phyloP scores from a whole-genome alignment of 2,113 vertebrate species.

The Pitta sordida region DNA sequence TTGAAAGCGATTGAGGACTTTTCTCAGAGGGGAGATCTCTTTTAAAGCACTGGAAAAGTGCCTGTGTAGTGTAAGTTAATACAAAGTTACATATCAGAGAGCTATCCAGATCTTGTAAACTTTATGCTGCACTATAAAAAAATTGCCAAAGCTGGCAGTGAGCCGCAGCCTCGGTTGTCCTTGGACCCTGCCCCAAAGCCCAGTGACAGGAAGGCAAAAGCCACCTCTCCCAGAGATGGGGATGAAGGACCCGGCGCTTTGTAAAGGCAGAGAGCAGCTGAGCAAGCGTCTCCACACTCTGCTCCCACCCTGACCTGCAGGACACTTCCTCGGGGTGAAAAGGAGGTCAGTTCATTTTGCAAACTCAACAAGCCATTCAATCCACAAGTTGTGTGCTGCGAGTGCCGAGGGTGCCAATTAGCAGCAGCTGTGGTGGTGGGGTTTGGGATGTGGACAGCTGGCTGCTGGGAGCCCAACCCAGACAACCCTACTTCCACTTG shows the following conservation, averaged over 20 bases:
- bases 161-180: not conserved
- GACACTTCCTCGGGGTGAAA: not conserved
- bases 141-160: not conserved
- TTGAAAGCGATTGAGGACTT: not conserved
- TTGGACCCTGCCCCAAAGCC: not conserved
- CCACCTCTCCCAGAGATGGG: fast-evolving
- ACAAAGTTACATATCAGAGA: fast-evolving
- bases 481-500: not conserved
- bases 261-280: not conserved
- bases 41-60: not conserved
- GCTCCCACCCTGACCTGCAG: not conserved
- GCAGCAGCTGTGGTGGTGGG: slow-evolving; percentile 15
- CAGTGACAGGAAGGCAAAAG: not conserved
- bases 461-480: not conserved
- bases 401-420: slow-evolving; percentile 24
- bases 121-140: not conserved
- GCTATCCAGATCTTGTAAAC: not conserved
- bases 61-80: not conserved
- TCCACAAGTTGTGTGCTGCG: not conserved
- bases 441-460: not conserved
- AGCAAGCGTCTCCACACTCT: not conserved
- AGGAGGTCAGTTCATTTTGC: not conserved
- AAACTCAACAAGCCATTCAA: not conserved
- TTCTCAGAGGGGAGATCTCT: not conserved
- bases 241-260: not conserved